Conservation (phyloP, 2,888 invertebrate genomes). For the Timema podura region DNA sequence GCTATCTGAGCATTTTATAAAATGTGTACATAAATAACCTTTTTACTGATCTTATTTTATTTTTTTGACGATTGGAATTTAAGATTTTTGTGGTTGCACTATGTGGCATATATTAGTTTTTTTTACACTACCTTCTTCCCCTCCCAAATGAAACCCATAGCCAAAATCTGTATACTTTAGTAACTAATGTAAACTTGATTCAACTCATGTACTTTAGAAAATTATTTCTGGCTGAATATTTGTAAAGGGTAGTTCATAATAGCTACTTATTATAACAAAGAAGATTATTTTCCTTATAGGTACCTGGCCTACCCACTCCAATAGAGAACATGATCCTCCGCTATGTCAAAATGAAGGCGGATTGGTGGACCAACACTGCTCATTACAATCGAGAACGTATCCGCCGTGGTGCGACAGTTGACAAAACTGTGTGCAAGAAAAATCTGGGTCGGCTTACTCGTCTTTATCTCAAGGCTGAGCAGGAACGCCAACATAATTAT, state of each 20-base stretch:
- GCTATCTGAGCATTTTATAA: slow-evolving; percentile 12
- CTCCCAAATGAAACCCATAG: too few relatives aligned
- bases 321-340: slow-evolving; percentile 99
- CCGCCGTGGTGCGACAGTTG: slow-evolving; percentile 98
- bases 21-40: too few relatives aligned
- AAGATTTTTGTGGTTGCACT: too few relatives aligned
- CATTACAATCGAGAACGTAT: slow-evolving; percentile 99
- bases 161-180: too few relatives aligned
- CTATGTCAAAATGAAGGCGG: slow-evolving; percentile 99
- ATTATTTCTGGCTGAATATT: too few relatives aligned
- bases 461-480: slow-evolving; percentile 94
- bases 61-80: too few relatives aligned
- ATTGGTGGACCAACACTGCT: slow-evolving; percentile 99
- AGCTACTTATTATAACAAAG: not conserved
- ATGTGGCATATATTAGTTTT: too few relatives aligned
- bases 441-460: slow-evolving; percentile 97
- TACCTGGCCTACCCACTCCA: slow-evolving; percentile 96
- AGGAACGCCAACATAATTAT: slow-evolving; percentile 98
- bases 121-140: too few relatives aligned
- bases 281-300: slow-evolving; percentile 46
- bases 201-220: too few relatives aligned
- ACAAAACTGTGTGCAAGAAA: slow-evolving; percentile 99
- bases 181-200: too few relatives aligned
- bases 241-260: too few relatives aligned
- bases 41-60: too few relatives aligned